Percentiles rank a stretch among this genome's conserved stretches.
Conservation (phyloP, 2,888 invertebrate species). For the Blastobasis adustella region DNA sequence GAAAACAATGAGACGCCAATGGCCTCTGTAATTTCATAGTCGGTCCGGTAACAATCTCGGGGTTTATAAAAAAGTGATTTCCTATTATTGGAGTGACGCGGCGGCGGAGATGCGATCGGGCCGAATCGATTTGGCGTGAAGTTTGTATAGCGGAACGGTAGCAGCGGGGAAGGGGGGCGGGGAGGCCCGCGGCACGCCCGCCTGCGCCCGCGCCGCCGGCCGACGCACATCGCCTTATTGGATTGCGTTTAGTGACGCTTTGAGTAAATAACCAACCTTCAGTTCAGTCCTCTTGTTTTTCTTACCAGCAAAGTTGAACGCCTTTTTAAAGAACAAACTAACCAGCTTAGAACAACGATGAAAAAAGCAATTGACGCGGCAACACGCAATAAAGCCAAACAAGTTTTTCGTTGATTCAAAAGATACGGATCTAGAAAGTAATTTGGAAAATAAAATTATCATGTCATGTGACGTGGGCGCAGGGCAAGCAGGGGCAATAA, state of each 20-base stretch:
- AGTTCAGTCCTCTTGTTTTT: constrained; percentile 13
- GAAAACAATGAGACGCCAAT: constrained; percentile 52
- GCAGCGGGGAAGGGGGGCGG: constrained; percentile 15
- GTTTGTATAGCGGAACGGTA: constrained; percentile 70
- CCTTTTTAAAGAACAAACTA: constrained; percentile 17
- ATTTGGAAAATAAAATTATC: constrained; percentile 57
- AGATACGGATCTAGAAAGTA: constrained; percentile 45
- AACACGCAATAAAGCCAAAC: constrained; percentile 9
- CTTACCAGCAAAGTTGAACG: constrained; percentile 25
- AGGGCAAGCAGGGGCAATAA: constrained; percentile 33
- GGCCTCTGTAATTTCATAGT: constrained; percentile 63
- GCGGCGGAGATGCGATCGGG: constrained; percentile 57
- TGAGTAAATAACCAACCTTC: constrained; percentile 39
- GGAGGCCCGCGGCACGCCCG: constrained; percentile 21
- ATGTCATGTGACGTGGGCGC: constrained; percentile 36
- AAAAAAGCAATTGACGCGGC: no score
- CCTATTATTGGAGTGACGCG: constrained; percentile 55
- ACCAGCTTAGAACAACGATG: constrained; percentile 34
- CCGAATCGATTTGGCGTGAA: constrained; percentile 70
- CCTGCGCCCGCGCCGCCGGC: constrained; percentile 39
- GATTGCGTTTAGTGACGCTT: constrained; percentile 40
- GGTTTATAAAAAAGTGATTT: constrained; percentile 58
- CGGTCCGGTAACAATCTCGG: constrained; percentile 57
- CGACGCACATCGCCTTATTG: constrained; percentile 21
- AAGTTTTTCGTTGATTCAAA: constrained; percentile 21